These are phyloP conservation scores for Oophaga sylvatica DNA, from an alignment of 2,797 vertebrate species.

Conservation along the genomic window DNA sequence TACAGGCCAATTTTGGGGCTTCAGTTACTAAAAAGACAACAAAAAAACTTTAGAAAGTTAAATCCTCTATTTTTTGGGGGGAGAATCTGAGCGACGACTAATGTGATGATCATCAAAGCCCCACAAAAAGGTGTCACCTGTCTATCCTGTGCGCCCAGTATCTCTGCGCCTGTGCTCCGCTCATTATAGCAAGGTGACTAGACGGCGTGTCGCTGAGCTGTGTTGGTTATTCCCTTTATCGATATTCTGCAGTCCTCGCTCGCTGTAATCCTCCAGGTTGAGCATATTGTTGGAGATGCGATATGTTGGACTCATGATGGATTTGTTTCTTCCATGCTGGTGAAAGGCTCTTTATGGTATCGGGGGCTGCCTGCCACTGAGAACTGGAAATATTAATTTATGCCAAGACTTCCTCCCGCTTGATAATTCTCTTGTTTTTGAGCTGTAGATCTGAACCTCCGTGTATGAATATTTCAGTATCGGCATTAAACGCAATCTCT, in stretches of 20 bases:
- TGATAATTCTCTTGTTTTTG: conserved; percentile 28
- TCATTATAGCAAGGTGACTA: too few species aligned
- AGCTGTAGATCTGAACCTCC: not conserved
- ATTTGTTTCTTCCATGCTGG: not conserved
- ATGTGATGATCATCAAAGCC: too few species aligned
- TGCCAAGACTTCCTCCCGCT: not conserved
- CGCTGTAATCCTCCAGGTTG: too few species aligned
- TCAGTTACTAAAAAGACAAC: too few species aligned
- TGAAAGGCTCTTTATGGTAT: not conserved
- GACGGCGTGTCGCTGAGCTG: not conserved
- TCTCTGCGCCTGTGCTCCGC: too few species aligned
- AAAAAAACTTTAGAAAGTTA: too few species aligned
- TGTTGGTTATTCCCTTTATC: not conserved
- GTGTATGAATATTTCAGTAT: not conserved
- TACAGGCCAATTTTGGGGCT: too few species aligned
- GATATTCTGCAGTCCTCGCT: not conserved
- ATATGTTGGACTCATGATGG: not conserved
- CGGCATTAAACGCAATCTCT: not conserved
- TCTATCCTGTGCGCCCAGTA: too few species aligned
- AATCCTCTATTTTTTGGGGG: too few species aligned
- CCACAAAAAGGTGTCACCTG: too few species aligned
- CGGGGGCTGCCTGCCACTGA: not conserved
- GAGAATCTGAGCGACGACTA: too few species aligned
- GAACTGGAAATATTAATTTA: not conserved
- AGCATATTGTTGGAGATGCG: not conserved